Evolutionary conservation across 2,113 vertebrate species (phyloP), one percentile per base, ranked within the genome.

Genomic region (Notothenia rossii): DNA sequence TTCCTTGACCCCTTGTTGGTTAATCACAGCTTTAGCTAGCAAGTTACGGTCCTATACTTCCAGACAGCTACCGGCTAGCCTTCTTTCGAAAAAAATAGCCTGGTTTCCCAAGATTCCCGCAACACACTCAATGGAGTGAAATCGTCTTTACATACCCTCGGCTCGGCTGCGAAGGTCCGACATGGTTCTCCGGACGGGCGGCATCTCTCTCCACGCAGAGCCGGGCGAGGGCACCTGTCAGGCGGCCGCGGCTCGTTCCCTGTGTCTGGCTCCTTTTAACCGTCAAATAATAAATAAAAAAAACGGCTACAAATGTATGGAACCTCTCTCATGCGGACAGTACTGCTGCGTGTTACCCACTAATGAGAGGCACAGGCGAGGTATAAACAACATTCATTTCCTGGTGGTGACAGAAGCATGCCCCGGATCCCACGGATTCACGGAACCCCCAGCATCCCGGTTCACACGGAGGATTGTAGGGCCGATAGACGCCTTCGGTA

Each of bases 181-280:
- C 94, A 98, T 95, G 0, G 96, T 97, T 84, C 96, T 97, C 92
- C 96, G 96, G 80, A 98, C 96, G 51, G 97, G 95, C 66, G 96
- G 95, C 97, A 98, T 97, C 93, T 86, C 91, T 56, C 62, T 81
- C 18, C 79, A 20, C 81, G 43, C 89, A 49, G 62, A 85, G 87
- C 86, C 90, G 83, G 74, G 84, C 64, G 62, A 75, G 50, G 67
- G 93, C 95, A 95, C 94, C 96, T 96, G 95, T 95, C 95, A 88
- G 72, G 75, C 89, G 90, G 89, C 80, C 11, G 82, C 82, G 62
- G 90, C 83, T 86, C 10, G 55, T 79, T 72, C 66, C 82, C 84
- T 64, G 79, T 74, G 61, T 66, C 36, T 69, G 66, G 68, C 76
- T 80, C 36, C 58, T 40, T 13, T 10, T 80, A 22, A 55, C 84